Evolutionary conservation across 2,797 vertebrate species (phyloP).

Genomic region (Sandelia bainsii): DNA sequence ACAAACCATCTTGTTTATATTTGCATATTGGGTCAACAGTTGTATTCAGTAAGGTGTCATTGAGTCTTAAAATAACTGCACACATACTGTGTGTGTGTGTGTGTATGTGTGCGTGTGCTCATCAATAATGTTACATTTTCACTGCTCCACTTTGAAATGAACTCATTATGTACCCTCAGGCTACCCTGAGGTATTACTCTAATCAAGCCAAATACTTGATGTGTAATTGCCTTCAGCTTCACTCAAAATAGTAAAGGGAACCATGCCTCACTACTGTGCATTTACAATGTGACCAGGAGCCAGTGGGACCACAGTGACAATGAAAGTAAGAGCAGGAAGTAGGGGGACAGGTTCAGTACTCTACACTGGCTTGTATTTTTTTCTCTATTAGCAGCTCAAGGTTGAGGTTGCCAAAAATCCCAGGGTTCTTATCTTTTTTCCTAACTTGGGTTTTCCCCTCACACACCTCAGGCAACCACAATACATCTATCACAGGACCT

Average conservation of each 20-base stretch:
- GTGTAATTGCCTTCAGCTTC: conserved; percentile 67
- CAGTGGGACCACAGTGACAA: conserved; percentile 19
- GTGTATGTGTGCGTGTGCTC: conserved; percentile 2
- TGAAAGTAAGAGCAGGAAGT: conserved; percentile 18
- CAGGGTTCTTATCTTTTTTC: conserved; percentile 50
- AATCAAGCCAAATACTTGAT: conserved; percentile 73
- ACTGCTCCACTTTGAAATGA: conserved; percentile 49
- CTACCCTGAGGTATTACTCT: conserved; percentile 61
- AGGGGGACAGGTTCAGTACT: conserved; percentile 8
- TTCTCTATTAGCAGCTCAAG: conserved; percentile 69
- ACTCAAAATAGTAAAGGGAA: conserved; percentile 51
- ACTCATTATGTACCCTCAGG: conserved; percentile 63
- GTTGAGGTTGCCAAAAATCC: conserved; percentile 63
- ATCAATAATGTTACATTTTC: conserved; percentile 52
- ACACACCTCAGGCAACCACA: conserved; percentile 36
- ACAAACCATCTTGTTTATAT: conserved; percentile 41
- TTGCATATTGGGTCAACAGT: conserved; percentile 61
- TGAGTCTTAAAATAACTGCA: conserved; percentile 35
- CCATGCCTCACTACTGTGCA: conserved; percentile 11
- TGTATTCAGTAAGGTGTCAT: conserved; percentile 17
- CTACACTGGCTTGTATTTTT: conserved; percentile 50
- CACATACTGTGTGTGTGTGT: background rate
- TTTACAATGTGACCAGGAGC: conserved; percentile 42
- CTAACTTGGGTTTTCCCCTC: conserved; percentile 16
- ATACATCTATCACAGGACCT: conserved; percentile 50